Evolutionary conservation across 2,888 invertebrate species (phyloP).

Genomic region (Eupithecia exiguata): DNA sequence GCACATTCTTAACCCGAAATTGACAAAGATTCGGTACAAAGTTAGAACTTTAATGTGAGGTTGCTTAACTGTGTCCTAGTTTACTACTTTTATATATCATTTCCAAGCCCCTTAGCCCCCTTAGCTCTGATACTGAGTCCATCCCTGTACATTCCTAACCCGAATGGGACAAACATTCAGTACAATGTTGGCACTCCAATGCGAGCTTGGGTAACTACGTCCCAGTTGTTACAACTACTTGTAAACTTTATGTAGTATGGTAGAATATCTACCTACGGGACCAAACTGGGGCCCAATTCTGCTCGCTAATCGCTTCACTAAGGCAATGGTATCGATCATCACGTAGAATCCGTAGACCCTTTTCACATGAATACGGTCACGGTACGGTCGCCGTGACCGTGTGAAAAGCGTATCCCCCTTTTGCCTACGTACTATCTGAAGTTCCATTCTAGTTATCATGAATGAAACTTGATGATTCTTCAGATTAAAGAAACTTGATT

Average conservation of each 20-base stretch:
- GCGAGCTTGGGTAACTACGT: background rate
- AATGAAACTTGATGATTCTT: too few species aligned
- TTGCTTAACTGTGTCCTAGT: background rate
- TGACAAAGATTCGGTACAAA: constrained; percentile 22
- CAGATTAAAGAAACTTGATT: too few species aligned
- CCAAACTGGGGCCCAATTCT: background rate
- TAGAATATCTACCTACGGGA: background rate
- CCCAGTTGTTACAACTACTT: background rate
- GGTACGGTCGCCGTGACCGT: too few species aligned
- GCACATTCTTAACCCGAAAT: constrained; percentile 12
- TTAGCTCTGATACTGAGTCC: background rate
- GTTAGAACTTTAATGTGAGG: constrained; percentile 11
- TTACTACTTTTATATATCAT: background rate
- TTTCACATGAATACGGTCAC: too few species aligned
- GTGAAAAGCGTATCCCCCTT: too few species aligned
- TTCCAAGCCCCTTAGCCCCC: background rate
- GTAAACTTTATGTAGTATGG: constrained; percentile 4
- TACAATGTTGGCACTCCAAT: constrained; percentile 24
- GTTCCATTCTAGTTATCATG: too few species aligned
- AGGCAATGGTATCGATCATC: too few species aligned
- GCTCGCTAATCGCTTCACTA: too few species aligned
- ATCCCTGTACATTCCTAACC: constrained; percentile 16
- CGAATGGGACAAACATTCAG: constrained; percentile 19
- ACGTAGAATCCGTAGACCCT: too few species aligned
- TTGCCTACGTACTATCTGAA: too few species aligned